These are phyloP conservation scores for Varroa destructor DNA, from an alignment of 1,140 invertebrate genomes.

Conservation along the genomic window DNA sequence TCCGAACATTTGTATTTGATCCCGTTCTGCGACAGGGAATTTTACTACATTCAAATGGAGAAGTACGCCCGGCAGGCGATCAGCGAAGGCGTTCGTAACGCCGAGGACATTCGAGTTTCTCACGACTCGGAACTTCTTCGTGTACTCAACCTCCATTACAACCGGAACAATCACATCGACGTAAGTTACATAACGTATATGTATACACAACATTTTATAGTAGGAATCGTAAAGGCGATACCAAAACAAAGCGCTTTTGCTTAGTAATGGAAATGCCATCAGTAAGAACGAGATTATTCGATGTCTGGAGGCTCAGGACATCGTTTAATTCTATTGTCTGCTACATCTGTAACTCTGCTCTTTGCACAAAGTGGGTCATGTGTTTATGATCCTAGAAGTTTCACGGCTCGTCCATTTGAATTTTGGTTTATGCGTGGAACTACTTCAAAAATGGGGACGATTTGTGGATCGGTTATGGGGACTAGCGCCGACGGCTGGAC, in stretches of 20 bases:
- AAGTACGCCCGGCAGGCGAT: conserved; percentile 96
- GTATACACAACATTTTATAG: background rate
- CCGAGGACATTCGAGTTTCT: conserved; percentile 81
- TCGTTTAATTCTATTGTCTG: too few species aligned
- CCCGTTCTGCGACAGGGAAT: conserved; percentile 62
- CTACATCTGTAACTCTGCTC: too few species aligned
- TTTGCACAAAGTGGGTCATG: too few species aligned
- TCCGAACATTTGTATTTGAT: too few species aligned
- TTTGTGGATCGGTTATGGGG: too few species aligned
- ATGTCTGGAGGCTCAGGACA: too few species aligned
- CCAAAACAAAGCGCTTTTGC: background rate
- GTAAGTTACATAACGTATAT: conserved; percentile 48
- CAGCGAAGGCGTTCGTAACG: conserved; percentile 81
- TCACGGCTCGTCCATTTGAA: too few species aligned
- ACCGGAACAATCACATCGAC: conserved; percentile 99
- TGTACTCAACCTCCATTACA: conserved; percentile 97
- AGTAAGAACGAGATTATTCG: background rate
- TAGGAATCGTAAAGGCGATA: too few species aligned
- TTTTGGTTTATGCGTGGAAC: too few species aligned
- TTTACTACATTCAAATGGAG: conserved; percentile 99
- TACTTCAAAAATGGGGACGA: too few species aligned
- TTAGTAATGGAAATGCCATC: background rate
- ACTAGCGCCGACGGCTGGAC: too few species aligned
- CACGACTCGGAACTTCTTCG: conserved; percentile 92
- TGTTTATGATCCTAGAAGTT: too few species aligned